These are phyloP conservation scores for Dasyurus viverrinus DNA, from an alignment of 2,113 vertebrate species.

Conservation along the genomic window DNA sequence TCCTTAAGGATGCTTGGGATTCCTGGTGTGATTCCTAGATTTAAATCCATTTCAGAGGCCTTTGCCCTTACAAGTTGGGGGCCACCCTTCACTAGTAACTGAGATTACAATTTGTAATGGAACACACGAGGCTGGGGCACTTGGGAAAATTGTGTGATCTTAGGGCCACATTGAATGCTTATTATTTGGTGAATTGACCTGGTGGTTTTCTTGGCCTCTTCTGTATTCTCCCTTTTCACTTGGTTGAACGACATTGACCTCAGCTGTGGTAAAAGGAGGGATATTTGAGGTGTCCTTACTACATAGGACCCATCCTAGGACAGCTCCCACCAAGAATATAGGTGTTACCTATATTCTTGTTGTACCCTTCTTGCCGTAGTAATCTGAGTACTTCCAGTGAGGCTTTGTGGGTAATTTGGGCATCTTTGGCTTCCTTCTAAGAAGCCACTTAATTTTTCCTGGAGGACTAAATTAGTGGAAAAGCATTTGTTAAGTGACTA, in stretches of 20 bases:
- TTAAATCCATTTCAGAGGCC: not conserved
- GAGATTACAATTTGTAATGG: not conserved
- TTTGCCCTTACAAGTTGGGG: not conserved
- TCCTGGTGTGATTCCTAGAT: not conserved
- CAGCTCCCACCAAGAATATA: not conserved
- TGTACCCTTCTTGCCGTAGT: not conserved
- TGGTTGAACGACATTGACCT: not conserved
- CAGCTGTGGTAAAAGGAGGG: not conserved
- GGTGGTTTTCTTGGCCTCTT: not conserved
- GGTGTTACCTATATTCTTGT: constrained; percentile 39
- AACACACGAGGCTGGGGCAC: not conserved
- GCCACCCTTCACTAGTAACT: not conserved
- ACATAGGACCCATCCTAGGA: not conserved
- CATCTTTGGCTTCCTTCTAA: constrained; percentile 42
- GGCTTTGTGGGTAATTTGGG: constrained; percentile 40
- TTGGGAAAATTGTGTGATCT: not conserved
- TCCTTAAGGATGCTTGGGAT: constrained; percentile 29
- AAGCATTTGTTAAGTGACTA: not conserved
- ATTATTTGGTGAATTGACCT: not conserved
- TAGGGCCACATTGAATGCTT: not conserved
- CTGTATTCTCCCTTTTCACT: not conserved
- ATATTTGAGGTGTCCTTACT: constrained; percentile 41
- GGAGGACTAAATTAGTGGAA: not conserved
- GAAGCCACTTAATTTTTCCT: constrained; percentile 1
- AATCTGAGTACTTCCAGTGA: constrained; percentile 9